phyloP scores from a whole-genome alignment of 2,888 invertebrate genomes.

The Fragum fragum region DNA sequence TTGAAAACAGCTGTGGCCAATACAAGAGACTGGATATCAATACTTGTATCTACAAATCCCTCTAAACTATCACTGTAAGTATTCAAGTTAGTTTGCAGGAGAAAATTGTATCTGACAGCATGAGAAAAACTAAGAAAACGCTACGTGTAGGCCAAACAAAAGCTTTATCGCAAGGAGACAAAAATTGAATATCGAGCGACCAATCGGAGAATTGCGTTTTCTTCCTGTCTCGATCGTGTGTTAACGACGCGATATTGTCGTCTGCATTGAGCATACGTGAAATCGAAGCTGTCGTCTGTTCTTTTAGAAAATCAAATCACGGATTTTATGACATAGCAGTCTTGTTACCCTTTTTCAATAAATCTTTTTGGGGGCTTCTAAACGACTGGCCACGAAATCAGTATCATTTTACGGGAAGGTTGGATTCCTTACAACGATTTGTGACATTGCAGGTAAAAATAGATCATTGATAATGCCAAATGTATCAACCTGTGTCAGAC shows the following conservation, averaged over 20 bases:
- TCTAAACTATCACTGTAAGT: neutral
- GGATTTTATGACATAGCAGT: no score
- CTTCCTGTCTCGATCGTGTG: slow-evolving; percentile 17
- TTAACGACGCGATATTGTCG: slow-evolving; percentile 11
- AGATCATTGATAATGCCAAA: no score
- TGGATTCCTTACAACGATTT: no score
- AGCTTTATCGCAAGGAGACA: neutral
- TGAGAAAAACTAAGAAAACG: neutral
- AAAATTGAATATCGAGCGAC: slow-evolving; percentile 19
- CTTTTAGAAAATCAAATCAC: neutral
- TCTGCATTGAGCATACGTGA: slow-evolving; percentile 21
- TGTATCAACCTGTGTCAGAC: no score
- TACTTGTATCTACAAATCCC: slow-evolving; percentile 6
- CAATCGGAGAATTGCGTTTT: slow-evolving; percentile 6
- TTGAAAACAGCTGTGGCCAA: slow-evolving; percentile 16
- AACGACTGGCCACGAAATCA: no score
- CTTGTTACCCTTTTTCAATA: no score
- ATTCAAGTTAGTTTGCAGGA: neutral
- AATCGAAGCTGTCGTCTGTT: slow-evolving; percentile 29
- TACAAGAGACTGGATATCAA: neutral
- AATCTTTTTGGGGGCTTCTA: no score
- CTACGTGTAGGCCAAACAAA: neutral
- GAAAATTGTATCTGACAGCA: neutral
- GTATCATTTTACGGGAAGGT: no score
- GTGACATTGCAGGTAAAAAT: no score